Conservation (phyloP, 2,888 invertebrate species). For the Flexamia atlantica region DNA sequence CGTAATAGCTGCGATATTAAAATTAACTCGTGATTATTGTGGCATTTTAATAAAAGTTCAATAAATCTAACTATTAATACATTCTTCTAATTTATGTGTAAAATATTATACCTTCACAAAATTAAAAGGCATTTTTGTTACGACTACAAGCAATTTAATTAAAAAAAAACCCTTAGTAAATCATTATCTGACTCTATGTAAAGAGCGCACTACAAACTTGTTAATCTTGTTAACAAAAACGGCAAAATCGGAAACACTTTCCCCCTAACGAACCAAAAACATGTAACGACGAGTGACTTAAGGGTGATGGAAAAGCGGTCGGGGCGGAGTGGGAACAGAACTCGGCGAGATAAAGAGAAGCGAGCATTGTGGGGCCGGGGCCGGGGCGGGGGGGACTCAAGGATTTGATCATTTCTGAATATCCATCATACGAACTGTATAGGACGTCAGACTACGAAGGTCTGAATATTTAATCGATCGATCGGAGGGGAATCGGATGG, state of each 20-base stretch:
- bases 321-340: background rate
- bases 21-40: too few species aligned
- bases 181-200: background rate
- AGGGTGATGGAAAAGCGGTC: background rate
- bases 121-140: too few species aligned
- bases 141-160: too few species aligned
- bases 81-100: too few species aligned
- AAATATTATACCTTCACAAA: too few species aligned
- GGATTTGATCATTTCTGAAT: conserved; percentile 63
- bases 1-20: too few species aligned
- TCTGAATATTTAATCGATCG: conserved; percentile 70
- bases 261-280: conserved; percentile 29
- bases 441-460: conserved; percentile 64
- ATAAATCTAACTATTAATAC: too few species aligned
- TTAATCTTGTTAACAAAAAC: conserved; percentile 35
- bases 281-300: conserved; percentile 27
- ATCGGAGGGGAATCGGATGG: conserved; percentile 67
- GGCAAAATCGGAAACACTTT: conserved; percentile 31
- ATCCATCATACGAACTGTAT: conserved; percentile 68
- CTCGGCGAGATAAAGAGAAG: conserved; percentile 35
- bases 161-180: too few species aligned
- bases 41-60: too few species aligned
- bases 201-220: conserved; percentile 1
- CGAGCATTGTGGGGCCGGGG: conserved; percentile 52
- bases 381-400: conserved; percentile 61